Conservation (phyloP, 1,140 invertebrate genomes). For the Leptinotarsa defecta region DNA sequence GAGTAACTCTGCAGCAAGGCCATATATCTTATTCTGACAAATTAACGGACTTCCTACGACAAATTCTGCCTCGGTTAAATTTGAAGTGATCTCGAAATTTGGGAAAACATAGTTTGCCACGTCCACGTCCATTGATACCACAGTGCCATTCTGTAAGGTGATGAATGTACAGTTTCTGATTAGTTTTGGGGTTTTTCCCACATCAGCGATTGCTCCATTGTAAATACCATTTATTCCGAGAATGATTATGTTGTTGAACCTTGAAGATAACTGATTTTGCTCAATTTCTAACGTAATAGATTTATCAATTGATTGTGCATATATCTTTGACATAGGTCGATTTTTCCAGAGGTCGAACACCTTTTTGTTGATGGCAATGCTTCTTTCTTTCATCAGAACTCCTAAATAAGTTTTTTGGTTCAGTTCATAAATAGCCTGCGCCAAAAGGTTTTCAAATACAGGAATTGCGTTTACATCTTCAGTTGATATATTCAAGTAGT, state of each 20-base stretch:
- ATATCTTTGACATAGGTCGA: conserved; percentile 1
- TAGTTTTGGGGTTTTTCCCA: neutral
- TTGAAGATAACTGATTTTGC: neutral
- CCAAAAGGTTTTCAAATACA: conserved; percentile 13
- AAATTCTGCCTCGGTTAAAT: neutral
- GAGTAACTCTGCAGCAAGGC: conserved; percentile 15
- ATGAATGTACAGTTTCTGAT: conserved; percentile 17
- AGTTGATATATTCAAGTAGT: conserved; percentile 2
- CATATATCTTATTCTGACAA: conserved; percentile 22
- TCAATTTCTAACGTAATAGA: neutral
- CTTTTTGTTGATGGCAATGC: conserved; percentile 16
- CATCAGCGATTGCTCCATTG: neutral
- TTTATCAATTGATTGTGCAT: neutral
- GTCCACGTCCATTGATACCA: neutral
- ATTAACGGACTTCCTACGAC: conserved; percentile 23
- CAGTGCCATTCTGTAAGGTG: conserved; percentile 10
- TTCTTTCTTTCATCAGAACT: neutral
- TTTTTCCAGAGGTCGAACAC: conserved; percentile 14
- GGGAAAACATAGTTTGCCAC: neutral
- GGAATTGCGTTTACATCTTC: conserved; percentile 1
- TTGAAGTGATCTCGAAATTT: neutral
- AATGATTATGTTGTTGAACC: neutral
- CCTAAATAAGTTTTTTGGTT: conserved; percentile 17
- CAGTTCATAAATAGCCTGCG: neutral
- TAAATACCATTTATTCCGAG: neutral